Percentiles rank a stretch among this genome's conserved stretches.
Conservation (phyloP, 2,113 vertebrate species). For the Psilopsiagon aurifrons region DNA sequence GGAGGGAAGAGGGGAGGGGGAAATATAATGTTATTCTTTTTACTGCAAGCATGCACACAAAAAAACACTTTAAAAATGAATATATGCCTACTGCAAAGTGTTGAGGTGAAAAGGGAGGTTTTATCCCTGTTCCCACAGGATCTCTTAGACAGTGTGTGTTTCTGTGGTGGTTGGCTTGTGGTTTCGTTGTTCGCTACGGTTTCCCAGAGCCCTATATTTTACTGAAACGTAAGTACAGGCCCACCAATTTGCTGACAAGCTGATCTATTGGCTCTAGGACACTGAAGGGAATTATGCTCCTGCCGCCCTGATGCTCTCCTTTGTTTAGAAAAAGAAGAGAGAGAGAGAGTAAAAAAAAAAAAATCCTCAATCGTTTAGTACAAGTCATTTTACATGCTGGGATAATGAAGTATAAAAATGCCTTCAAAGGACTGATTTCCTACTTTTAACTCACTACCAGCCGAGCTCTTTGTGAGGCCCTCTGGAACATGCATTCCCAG, state of each 20-base stretch:
- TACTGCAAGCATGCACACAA: not conserved
- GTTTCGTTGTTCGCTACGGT: slow-evolving; percentile 25
- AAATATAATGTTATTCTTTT: not conserved
- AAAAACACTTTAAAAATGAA: not conserved
- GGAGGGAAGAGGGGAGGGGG: too few species aligned
- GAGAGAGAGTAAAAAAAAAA: slow-evolving; percentile 81
- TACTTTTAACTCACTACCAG: slow-evolving; percentile 87
- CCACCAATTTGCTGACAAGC: slow-evolving; percentile 73
- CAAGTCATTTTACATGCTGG: slow-evolving; percentile 99
- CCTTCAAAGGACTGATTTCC: slow-evolving; percentile 98
- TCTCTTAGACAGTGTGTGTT: not conserved
- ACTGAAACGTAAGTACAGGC: slow-evolving; percentile 44
- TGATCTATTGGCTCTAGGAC: slow-evolving; percentile 74
- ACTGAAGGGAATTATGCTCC: slow-evolving; percentile 75
- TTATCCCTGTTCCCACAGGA: not conserved
- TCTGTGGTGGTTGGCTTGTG: slow-evolving; percentile 28
- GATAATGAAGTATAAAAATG: slow-evolving; percentile 99
- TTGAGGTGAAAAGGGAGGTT: not conserved
- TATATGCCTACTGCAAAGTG: not conserved
- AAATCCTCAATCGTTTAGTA: slow-evolving; percentile 94
- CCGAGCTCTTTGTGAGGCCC: slow-evolving; percentile 84
- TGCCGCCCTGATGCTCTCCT: slow-evolving; percentile 77
- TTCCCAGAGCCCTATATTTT: slow-evolving; percentile 47
- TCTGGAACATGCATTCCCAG: slow-evolving; percentile 80
- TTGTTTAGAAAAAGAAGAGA: slow-evolving; percentile 80